A percentile compares a stretch with the other conserved stretches of the same genome.
phyloP scores from a whole-genome alignment of 2,797 vertebrate genomes.

The Thripadectes ignobilis region DNA sequence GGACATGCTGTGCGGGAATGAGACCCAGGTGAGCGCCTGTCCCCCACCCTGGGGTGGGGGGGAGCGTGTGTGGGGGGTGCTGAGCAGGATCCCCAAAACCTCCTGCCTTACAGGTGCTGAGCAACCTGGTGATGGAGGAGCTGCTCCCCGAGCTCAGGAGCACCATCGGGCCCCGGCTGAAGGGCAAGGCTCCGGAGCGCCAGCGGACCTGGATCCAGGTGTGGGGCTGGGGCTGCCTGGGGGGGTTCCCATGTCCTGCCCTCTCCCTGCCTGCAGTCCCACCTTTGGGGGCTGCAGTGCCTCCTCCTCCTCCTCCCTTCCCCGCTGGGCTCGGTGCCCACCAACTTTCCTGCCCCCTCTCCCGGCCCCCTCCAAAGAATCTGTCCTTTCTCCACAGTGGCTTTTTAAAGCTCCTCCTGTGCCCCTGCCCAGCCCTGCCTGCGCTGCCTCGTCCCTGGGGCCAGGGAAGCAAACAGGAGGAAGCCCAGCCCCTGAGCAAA shows the following conservation, averaged over 20 bases:
- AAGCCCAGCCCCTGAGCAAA: constrained; percentile 4
- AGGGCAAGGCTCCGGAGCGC: constrained; percentile 90
- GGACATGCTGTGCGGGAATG: constrained; percentile 94
- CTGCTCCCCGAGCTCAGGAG: constrained; percentile 86
- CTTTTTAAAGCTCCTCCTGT: not conserved
- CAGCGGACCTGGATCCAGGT: constrained; percentile 95
- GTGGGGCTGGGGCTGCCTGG: not conserved
- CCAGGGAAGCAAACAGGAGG: not conserved
- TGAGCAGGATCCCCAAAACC: not conserved
- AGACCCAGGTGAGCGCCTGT: constrained; percentile 83
- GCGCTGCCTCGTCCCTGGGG: not conserved
- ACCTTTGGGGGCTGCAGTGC: fast-evolving
- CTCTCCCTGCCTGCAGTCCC: not conserved
- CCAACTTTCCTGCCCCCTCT: not conserved
- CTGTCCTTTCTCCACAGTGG: fast-evolving
- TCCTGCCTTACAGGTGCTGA: constrained; percentile 82
- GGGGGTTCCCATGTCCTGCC: not conserved
- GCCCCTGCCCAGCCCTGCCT: not conserved
- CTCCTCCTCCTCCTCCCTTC: not conserved
- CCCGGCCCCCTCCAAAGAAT: not conserved
- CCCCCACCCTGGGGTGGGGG: fast-evolving
- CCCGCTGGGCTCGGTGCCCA: fast-evolving
- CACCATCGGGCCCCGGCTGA: constrained; percentile 86
- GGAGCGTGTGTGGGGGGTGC: fast-evolving
- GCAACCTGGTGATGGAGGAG: constrained; percentile 95